These are phyloP conservation scores for Phengaris arion DNA, from an alignment of 2,888 invertebrate species.

Conservation along the genomic window DNA sequence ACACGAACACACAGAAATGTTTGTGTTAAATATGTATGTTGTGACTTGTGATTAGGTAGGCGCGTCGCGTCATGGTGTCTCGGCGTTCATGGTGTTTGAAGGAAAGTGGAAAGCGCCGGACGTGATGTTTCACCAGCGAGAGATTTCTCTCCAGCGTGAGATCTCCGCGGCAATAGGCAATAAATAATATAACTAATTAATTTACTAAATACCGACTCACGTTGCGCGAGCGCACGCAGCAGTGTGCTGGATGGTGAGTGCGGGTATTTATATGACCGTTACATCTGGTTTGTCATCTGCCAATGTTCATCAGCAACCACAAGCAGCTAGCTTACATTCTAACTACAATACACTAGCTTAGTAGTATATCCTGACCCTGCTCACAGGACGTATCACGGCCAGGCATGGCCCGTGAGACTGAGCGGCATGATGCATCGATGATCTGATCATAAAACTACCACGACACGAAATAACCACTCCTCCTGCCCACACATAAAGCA, in stretches of 20 bases:
- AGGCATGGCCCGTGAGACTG: background rate
- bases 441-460: background rate
- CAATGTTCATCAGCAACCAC: too few relatives aligned
- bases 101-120: conserved; percentile 35
- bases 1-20: background rate
- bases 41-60: conserved; percentile 25
- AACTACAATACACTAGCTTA: too few relatives aligned
- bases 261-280: background rate
- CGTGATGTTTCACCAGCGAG: conserved; percentile 23
- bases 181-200: conserved; percentile 20
- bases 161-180: conserved; percentile 15
- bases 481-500: background rate
- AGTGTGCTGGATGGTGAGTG: background rate
- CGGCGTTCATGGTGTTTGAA: conserved; percentile 24
- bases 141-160: conserved; percentile 19
- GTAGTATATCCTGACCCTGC: background rate
- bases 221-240: background rate
- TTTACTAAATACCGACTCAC: conserved; percentile 5
- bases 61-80: conserved; percentile 22
- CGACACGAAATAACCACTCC: background rate
- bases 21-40: conserved; percentile 15
- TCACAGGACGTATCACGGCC: background rate
- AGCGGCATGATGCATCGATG: background rate
- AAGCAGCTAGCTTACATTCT: too few relatives aligned
- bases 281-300: background rate